Conservation (phyloP, 2,113 vertebrate species). For the Poecilia latipinna region DNA sequence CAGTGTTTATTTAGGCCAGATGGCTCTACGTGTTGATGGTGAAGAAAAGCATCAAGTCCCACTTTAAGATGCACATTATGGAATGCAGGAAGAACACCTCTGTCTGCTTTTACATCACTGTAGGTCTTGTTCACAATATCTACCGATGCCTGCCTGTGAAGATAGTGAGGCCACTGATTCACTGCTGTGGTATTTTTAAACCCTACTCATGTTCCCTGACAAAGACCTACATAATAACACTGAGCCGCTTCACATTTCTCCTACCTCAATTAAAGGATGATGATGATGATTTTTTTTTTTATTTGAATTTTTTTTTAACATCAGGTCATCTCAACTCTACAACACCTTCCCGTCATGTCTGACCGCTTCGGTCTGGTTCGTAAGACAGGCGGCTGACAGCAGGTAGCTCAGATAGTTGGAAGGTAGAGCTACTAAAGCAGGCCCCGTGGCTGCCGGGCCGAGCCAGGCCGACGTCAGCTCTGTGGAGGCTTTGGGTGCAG, state of each 20-base stretch:
- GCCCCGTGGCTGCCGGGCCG: slow-evolving; percentile 47
- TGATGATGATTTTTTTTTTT: neutral
- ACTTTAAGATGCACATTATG: slow-evolving; percentile 6
- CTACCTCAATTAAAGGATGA: slow-evolving; percentile 4
- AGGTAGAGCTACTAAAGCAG: slow-evolving; percentile 50
- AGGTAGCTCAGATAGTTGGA: slow-evolving; percentile 50
- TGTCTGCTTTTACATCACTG: slow-evolving; percentile 23
- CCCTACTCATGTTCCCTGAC: slow-evolving; percentile 11
- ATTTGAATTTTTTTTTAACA: neutral
- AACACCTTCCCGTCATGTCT: slow-evolving; percentile 11
- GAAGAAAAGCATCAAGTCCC: slow-evolving; percentile 13
- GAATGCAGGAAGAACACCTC: slow-evolving; percentile 5
- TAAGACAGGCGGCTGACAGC: slow-evolving; percentile 32
- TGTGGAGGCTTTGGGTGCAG: slow-evolving; percentile 54
- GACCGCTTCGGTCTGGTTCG: slow-evolving; percentile 4
- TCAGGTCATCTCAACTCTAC: slow-evolving; percentile 26
- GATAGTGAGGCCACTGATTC: slow-evolving; percentile 37
- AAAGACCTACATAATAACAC: slow-evolving; percentile 39
- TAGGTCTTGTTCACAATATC: slow-evolving; percentile 54
- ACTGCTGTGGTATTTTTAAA: slow-evolving; percentile 36
- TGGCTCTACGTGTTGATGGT: slow-evolving; percentile 24
- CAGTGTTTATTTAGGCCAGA: slow-evolving; percentile 30
- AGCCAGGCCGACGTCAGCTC: slow-evolving; percentile 51
- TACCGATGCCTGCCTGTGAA: slow-evolving; percentile 33
- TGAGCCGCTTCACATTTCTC: slow-evolving; percentile 20